Conservation (phyloP, 2,797 vertebrate genomes). For the Kryptolebias ocellatus region DNA sequence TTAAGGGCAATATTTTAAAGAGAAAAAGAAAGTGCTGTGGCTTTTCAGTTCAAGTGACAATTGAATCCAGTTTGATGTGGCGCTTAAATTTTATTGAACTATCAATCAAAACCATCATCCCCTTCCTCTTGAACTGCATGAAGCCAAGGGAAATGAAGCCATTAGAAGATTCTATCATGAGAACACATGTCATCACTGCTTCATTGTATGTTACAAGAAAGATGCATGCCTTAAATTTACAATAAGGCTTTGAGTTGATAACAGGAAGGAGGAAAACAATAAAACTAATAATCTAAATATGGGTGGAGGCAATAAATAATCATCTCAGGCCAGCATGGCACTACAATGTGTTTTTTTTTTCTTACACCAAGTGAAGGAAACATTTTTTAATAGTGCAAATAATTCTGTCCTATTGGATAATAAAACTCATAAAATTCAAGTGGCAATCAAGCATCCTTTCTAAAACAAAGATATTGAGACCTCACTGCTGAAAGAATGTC, state of each 20-base stretch:
- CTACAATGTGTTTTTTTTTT: conserved; percentile 21
- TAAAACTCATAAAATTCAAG: conserved; percentile 56
- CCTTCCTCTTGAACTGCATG: conserved; percentile 34
- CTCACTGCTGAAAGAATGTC: conserved; percentile 32
- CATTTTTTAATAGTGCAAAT: conserved; percentile 27
- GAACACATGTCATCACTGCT: conserved; percentile 49
- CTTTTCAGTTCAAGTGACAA: conserved; percentile 35
- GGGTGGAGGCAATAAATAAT: conserved; percentile 48
- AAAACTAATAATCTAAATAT: conserved; percentile 52
- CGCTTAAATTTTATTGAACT: conserved; percentile 48
- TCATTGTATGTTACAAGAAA: conserved; percentile 35
- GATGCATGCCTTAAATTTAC: conserved; percentile 33
- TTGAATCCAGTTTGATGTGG: conserved; percentile 35
- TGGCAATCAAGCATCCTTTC: conserved; percentile 44
- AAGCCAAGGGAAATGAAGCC: conserved; percentile 47
- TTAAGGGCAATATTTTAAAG: conserved; percentile 50
- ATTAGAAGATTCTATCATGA: conserved; percentile 43
- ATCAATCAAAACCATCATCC: conserved; percentile 52
- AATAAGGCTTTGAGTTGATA: conserved; percentile 40
- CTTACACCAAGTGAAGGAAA: not conserved
- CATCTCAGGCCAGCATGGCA: conserved; percentile 36
- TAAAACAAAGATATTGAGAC: conserved; percentile 60
- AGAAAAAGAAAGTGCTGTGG: conserved; percentile 33
- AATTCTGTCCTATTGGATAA: conserved; percentile 62
- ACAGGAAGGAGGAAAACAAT: conserved; percentile 24